Conservation (phyloP, 2,797 vertebrate species). For the Oreochromis grahami region DNA sequence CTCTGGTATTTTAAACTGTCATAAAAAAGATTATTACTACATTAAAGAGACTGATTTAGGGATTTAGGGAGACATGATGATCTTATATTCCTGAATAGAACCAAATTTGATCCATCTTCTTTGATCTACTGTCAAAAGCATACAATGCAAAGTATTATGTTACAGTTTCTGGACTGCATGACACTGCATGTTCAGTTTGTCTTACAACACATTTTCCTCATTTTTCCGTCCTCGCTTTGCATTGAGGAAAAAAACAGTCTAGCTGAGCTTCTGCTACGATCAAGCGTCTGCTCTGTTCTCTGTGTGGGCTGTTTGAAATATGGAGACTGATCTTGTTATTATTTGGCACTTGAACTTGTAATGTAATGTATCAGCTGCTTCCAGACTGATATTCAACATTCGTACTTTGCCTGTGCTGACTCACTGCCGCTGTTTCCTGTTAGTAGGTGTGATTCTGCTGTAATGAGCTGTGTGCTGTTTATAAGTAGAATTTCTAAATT, state of each 20-base stretch:
- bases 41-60: not conserved
- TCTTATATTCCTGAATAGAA: not conserved
- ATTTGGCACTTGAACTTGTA: constrained; percentile 30
- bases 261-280: not conserved
- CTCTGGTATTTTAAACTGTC: not conserved
- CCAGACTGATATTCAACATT: constrained; percentile 11
- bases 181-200: not conserved
- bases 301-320: constrained; percentile 41
- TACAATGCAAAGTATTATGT: not conserved
- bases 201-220: not conserved
- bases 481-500: not conserved
- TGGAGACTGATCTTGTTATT: constrained; percentile 21
- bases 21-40: not conserved
- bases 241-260: not conserved
- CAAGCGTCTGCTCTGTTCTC: not conserved
- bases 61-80: not conserved
- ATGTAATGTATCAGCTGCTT: not conserved
- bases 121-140: not conserved
- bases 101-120: not conserved
- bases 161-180: not conserved
- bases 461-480: not conserved
- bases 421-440: not conserved
- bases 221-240: not conserved
- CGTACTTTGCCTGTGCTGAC: not conserved
- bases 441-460: not conserved